Percentiles rank a stretch among this genome's conserved stretches.
Conservation (phyloP, 2,797 vertebrate species). For the Cyprinodon diabolis region DNA sequence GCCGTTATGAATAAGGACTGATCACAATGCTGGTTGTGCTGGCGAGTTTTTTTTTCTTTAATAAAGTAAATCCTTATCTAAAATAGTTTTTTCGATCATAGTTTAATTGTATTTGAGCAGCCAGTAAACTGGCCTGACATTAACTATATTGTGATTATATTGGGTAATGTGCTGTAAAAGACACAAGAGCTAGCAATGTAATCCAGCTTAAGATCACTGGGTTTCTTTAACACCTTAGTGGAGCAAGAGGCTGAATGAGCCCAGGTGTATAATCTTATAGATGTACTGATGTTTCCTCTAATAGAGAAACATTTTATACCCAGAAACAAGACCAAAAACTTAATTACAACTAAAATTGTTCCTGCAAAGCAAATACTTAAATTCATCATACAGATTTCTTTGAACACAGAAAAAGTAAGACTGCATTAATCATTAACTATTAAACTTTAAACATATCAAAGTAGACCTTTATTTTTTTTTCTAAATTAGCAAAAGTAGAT, state of each 20-base stretch:
- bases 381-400: not conserved
- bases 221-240: not conserved
- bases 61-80: not conserved
- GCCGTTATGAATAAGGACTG: not conserved
- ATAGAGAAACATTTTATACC: too few species aligned
- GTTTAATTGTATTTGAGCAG: not conserved
- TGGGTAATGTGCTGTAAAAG: not conserved
- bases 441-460: not conserved
- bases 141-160: not conserved
- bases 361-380: not conserved
- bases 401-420: not conserved
- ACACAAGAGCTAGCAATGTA: not conserved
- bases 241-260: too few species aligned
- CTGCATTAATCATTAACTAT: not conserved
- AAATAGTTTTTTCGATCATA: too few species aligned
- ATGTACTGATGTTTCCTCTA: too few species aligned
- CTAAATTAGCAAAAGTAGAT: not conserved
- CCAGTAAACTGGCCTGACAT: not conserved
- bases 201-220: not conserved
- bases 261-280: too few species aligned
- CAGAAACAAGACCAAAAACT: not conserved
- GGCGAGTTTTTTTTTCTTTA: not conserved
- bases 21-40: not conserved
- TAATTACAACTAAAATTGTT: not conserved
- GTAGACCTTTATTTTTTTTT: not conserved